Conservation (phyloP, 2,797 vertebrate species). For the Mormyrops attenuatus region DNA sequence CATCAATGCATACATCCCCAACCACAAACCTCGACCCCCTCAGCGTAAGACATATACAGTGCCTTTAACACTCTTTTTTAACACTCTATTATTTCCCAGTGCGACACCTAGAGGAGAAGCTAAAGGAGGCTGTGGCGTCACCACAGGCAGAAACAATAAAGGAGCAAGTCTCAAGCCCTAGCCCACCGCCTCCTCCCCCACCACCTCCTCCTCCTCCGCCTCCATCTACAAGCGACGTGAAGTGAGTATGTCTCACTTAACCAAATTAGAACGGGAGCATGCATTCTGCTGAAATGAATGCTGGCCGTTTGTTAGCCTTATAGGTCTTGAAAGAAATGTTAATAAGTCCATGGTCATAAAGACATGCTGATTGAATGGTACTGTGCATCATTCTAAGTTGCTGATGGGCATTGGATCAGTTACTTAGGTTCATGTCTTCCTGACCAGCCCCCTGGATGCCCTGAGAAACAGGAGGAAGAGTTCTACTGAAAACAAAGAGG, state of each 20-base stretch:
- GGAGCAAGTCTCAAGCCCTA: constrained; percentile 4
- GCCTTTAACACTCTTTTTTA: background rate
- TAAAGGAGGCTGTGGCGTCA: constrained; percentile 10
- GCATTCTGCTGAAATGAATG: background rate
- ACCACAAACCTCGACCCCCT: background rate
- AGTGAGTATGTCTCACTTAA: constrained; percentile 45
- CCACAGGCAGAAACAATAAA: constrained; percentile 21
- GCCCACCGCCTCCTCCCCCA: background rate
- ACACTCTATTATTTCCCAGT: constrained; percentile 38
- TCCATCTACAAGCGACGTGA: background rate
- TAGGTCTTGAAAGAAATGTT: background rate
- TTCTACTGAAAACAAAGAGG: constrained; percentile 11
- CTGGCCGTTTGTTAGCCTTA: background rate
- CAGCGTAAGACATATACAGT: background rate
- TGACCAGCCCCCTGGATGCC: constrained; percentile 48
- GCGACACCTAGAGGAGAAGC: constrained; percentile 40
- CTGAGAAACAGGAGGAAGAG: constrained; percentile 52
- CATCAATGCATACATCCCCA: background rate
- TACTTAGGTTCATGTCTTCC: background rate
- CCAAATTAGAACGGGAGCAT: background rate
- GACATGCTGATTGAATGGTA: background rate
- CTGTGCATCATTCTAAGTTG: background rate
- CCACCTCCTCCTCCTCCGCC: constrained; percentile 43
- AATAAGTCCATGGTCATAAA: background rate
- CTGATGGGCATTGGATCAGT: background rate